Evolutionary conservation across 2,797 vertebrate species (phyloP).

Genomic region (Poeciliopsis gracilis): DNA sequence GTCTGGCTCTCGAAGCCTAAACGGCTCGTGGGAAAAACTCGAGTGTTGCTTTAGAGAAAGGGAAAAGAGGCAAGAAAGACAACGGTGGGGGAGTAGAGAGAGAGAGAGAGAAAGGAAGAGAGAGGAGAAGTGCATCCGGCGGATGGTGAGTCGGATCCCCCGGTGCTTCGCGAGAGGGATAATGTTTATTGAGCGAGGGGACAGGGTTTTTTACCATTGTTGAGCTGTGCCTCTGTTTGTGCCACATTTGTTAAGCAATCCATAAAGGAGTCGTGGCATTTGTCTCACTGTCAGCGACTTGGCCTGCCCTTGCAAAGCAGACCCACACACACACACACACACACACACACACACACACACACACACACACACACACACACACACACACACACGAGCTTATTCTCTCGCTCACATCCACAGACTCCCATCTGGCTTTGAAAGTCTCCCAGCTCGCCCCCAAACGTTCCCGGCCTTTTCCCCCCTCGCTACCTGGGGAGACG

Average conservation of each 20-base stretch:
- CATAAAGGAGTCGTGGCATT: constrained; percentile 74
- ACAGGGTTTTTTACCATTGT: constrained; percentile 74
- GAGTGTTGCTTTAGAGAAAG: constrained; percentile 28
- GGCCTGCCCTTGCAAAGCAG: constrained; percentile 54
- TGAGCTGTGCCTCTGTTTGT: constrained; percentile 63
- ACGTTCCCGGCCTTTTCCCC: constrained; percentile 56
- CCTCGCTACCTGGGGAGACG: constrained; percentile 70
- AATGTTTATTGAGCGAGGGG: constrained; percentile 73
- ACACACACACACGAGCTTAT: constrained; percentile 17
- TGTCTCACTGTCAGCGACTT: constrained; percentile 71
- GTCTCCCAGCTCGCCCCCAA: constrained; percentile 66
- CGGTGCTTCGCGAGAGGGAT: constrained; percentile 52
- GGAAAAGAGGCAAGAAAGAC: constrained; percentile 24
- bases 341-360: no score
- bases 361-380: not conserved
- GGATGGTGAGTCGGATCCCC: constrained; percentile 53
- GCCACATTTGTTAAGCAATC: constrained; percentile 74
- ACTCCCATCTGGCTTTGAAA: constrained; percentile 68
- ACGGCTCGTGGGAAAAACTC: constrained; percentile 64
- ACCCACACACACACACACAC: constrained; percentile 6
- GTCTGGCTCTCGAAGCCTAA: constrained; percentile 5
- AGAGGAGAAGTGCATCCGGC: constrained; percentile 70
- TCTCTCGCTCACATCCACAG: constrained; percentile 49
- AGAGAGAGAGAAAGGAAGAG: not conserved
- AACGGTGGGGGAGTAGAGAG: constrained; percentile 16